Evolutionary conservation across 2,888 invertebrate genomes (phyloP).

Genomic region (Platerodrilus igneus): DNA sequence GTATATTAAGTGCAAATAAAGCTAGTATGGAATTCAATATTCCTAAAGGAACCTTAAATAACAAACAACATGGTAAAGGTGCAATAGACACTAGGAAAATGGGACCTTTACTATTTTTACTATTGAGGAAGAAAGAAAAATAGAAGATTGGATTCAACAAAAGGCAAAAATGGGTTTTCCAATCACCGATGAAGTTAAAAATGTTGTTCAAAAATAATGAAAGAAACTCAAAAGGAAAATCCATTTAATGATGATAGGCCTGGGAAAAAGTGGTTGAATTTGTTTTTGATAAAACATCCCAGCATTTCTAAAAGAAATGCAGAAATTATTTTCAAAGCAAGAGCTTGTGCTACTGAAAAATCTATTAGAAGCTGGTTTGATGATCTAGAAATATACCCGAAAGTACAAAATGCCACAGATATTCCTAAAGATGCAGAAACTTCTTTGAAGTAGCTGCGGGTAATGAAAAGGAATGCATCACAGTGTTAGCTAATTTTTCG

Average conservation of each 20-base stretch:
- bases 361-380: slow-evolving; percentile 3
- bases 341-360: slow-evolving; percentile 1
- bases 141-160: slow-evolving; percentile 4
- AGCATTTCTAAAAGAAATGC: neutral
- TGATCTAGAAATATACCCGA: neutral
- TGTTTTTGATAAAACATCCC: neutral
- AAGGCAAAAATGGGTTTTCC: slow-evolving; percentile 8
- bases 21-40: no score
- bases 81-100: neutral
- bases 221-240: neutral
- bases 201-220: slow-evolving; percentile 6
- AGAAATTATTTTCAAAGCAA: neutral
- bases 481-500: neutral
- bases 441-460: slow-evolving; percentile 1
- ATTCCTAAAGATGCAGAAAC: neutral
- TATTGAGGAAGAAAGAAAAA: neutral
- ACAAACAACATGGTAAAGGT: neutral
- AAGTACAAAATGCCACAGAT: slow-evolving; percentile 2
- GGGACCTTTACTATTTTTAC: neutral
- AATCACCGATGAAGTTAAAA: slow-evolving; percentile 1
- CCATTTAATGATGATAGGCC: slow-evolving; percentile 1
- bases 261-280: neutral
- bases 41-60: slow-evolving; percentile 1
- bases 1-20: no score
- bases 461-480: neutral